Conservation (phyloP, 2,888 invertebrate genomes). For the Gryllus longicercus region DNA sequence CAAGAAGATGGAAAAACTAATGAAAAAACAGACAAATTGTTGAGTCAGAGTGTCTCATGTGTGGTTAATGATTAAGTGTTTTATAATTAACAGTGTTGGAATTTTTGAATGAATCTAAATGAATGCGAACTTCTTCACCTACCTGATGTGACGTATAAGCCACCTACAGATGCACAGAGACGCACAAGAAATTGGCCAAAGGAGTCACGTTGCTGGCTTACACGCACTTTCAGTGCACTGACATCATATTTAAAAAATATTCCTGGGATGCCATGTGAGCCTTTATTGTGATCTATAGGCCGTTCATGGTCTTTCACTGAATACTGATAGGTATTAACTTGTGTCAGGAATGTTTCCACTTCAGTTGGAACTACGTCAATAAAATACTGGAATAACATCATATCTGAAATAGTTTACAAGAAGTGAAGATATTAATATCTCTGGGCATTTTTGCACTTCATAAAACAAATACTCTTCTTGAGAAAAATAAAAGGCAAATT, state of each 20-base stretch:
- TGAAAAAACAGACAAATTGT: no score
- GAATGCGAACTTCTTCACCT: not conserved
- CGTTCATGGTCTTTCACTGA: slow-evolving; percentile 87
- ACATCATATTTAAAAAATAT: slow-evolving; percentile 94
- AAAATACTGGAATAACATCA: slow-evolving; percentile 87
- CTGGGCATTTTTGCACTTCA: not conserved
- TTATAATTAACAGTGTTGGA: not conserved
- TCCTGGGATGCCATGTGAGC: slow-evolving; percentile 91
- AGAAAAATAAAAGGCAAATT: not conserved
- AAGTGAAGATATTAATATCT: not conserved
- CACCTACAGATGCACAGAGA: slow-evolving; percentile 87
- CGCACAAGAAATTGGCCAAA: slow-evolving; percentile 77
- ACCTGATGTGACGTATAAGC: slow-evolving; percentile 85
- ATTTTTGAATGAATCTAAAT: not conserved
- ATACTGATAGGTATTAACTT: slow-evolving; percentile 83
- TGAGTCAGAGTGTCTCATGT: no score
- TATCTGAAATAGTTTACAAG: slow-evolving; percentile 54
- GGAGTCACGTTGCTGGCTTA: slow-evolving; percentile 74
- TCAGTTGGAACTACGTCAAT: slow-evolving; percentile 94
- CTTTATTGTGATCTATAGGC: slow-evolving; percentile 67
- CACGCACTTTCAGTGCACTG: slow-evolving; percentile 81
- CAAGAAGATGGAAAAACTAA: no score
- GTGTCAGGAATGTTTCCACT: slow-evolving; percentile 72
- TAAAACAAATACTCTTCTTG: not conserved
- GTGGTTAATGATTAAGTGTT: no score